A percentile compares a stretch with the other conserved stretches of the same genome.
Conservation (phyloP, 2,113 vertebrate genomes). For the Panurus biarmicus region DNA sequence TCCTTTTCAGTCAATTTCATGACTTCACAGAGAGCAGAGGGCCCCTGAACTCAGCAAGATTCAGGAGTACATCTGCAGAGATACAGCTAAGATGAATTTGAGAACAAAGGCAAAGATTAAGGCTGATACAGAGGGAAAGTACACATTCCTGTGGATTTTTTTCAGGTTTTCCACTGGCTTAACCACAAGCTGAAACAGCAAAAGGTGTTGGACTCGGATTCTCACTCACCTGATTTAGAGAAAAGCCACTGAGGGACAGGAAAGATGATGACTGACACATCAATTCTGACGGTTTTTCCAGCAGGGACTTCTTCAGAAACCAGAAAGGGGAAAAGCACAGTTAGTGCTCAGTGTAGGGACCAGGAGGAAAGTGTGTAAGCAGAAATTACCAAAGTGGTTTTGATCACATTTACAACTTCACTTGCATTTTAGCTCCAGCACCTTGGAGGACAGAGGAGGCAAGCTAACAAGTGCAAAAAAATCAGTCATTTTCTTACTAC, state of each 20-base stretch:
- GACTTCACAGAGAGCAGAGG: background rate
- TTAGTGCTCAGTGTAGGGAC: background rate
- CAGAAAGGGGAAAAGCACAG: background rate
- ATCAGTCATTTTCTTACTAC: background rate
- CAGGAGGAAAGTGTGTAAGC: background rate
- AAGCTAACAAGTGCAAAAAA: background rate
- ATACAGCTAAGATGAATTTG: background rate
- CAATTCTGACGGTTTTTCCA: slow-evolving; percentile 86
- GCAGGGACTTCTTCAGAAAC: slow-evolving; percentile 78
- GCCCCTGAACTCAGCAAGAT: background rate
- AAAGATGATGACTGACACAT: slow-evolving; percentile 85
- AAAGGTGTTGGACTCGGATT: background rate
- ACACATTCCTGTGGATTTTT: background rate
- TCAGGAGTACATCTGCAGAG: background rate
- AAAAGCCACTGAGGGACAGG: slow-evolving; percentile 87
- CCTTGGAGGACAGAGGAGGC: background rate
- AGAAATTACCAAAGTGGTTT: background rate
- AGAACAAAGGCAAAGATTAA: background rate
- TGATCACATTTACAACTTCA: background rate
- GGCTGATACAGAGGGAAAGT: background rate
- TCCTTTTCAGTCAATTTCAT: background rate
- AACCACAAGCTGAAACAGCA: background rate
- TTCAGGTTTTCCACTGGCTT: background rate
- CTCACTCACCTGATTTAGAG: slow-evolving; percentile 85
- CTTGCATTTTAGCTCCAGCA: background rate